Evolutionary conservation across 1,140 invertebrate genomes (phyloP).

Genomic region (Popillia japonica): DNA sequence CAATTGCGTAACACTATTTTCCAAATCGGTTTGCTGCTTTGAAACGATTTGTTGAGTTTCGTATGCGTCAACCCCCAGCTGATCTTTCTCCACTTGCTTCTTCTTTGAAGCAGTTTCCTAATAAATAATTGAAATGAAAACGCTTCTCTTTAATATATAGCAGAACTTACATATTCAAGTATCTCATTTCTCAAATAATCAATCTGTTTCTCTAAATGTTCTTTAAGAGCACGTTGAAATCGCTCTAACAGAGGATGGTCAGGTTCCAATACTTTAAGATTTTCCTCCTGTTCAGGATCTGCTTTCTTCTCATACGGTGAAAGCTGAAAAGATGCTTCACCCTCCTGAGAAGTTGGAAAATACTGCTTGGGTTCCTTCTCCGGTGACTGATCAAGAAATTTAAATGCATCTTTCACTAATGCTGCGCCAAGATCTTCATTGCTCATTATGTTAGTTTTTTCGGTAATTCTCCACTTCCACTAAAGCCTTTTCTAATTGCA

Average conservation of each 20-base stretch:
- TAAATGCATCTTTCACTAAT: not conserved
- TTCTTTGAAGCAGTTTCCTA: slow-evolving; percentile 53
- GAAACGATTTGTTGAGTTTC: slow-evolving; percentile 54
- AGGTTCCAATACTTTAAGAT: slow-evolving; percentile 62
- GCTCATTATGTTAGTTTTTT: not conserved
- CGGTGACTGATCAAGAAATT: slow-evolving; percentile 20
- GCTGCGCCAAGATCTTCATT: not conserved
- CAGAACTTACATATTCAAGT: slow-evolving; percentile 62
- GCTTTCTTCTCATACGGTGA: slow-evolving; percentile 26
- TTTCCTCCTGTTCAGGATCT: slow-evolving; percentile 26
- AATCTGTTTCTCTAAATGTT: slow-evolving; percentile 67
- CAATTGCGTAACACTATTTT: slow-evolving; percentile 49
- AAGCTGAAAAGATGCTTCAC: slow-evolving; percentile 11
- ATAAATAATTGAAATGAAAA: slow-evolving; percentile 2
- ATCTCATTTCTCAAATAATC: slow-evolving; percentile 67
- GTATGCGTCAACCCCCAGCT: slow-evolving; percentile 54
- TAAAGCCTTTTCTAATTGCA: not conserved
- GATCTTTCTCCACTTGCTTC: slow-evolving; percentile 49
- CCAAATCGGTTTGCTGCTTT: slow-evolving; percentile 52
- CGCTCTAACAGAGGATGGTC: slow-evolving; percentile 71
- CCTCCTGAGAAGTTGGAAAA: not conserved
- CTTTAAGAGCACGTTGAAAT: slow-evolving; percentile 70
- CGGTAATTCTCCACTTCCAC: no score
- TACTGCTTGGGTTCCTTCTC: slow-evolving; percentile 28
- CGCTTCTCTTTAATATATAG: slow-evolving; percentile 40